Percentiles rank a stretch among this genome's conserved stretches.
Conservation (phyloP, 2,888 invertebrate genomes). For the Zygothrica quintamaculata region DNA sequence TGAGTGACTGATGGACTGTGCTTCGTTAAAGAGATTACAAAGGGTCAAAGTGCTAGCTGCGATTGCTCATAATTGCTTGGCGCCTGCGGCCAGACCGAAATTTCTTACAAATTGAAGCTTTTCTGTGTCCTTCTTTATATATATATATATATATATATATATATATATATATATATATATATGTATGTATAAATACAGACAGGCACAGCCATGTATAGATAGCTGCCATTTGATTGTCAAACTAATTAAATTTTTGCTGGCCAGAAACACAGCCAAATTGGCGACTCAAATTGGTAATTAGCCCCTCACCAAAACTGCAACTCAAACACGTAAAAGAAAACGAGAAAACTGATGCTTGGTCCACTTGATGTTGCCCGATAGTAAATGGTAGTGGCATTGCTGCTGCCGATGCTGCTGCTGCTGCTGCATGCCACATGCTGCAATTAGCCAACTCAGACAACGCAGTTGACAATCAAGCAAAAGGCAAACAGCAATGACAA, state of each 20-base stretch:
- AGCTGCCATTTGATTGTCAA: constrained; percentile 71
- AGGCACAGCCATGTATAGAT: constrained; percentile 10
- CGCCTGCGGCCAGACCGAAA: constrained; percentile 56
- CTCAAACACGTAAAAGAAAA: constrained; percentile 73
- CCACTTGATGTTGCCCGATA: too few species aligned
- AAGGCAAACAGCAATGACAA: constrained; percentile 35
- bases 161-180: constrained; percentile 2
- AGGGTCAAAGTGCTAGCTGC: constrained; percentile 70
- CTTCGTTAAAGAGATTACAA: constrained; percentile 69
- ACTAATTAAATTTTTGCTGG: constrained; percentile 76
- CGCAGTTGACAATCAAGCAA: constrained; percentile 26
- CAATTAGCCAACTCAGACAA: constrained; percentile 73
- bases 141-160: constrained; percentile 11
- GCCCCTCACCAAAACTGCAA: constrained; percentile 71
- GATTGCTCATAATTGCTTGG: constrained; percentile 74
- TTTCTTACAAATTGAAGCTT: constrained; percentile 33
- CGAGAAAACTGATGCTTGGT: constrained; percentile 17
- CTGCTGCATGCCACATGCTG: constrained; percentile 58
- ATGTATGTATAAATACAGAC: constrained; percentile 13
- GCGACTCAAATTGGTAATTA: constrained; percentile 81
- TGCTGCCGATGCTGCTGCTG: too few species aligned
- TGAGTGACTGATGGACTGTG: constrained; percentile 21
- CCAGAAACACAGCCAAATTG: constrained; percentile 67
- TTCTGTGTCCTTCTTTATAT: constrained; percentile 17
- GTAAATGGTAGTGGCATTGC: too few species aligned